Evolutionary conservation across 2,888 invertebrate species (phyloP).

Genomic region (Ischnura elegans): DNA sequence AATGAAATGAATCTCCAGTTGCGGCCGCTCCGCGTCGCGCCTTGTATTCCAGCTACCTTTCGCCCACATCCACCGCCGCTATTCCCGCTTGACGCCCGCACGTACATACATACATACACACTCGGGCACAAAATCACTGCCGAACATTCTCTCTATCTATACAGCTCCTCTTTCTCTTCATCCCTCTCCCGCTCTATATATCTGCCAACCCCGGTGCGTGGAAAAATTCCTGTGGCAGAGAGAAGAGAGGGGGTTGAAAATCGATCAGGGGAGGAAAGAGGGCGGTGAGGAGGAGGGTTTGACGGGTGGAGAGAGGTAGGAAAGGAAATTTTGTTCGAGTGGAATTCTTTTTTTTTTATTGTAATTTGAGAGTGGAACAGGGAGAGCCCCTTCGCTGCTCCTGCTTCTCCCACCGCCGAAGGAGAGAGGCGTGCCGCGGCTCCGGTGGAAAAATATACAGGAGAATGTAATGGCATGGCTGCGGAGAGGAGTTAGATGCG

Average conservation of each 20-base stretch:
- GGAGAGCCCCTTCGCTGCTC: background rate
- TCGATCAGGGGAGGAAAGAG: background rate
- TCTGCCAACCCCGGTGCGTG: background rate
- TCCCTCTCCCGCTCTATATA: too few relatives aligned
- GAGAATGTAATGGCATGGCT: background rate
- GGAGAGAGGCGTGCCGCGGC: background rate
- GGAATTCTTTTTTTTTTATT: background rate
- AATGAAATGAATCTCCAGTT: too few relatives aligned
- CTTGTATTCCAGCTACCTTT: background rate
- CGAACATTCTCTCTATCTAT: background rate
- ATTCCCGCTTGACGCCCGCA: too few relatives aligned
- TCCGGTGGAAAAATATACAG: background rate
- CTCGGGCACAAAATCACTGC: background rate
- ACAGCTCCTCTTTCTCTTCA: background rate
- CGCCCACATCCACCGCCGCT: background rate
- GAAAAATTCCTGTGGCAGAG: background rate
- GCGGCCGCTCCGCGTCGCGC: background rate
- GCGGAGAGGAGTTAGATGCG: background rate
- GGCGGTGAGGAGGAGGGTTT: background rate
- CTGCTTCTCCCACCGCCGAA: background rate
- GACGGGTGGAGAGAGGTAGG: background rate
- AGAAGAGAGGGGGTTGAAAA: background rate
- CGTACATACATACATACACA: background rate
- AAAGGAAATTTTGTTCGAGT: constrained; percentile 29
- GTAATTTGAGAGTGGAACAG: background rate